Conservation (phyloP, 2,888 invertebrate genomes). For the Formica aserva region DNA sequence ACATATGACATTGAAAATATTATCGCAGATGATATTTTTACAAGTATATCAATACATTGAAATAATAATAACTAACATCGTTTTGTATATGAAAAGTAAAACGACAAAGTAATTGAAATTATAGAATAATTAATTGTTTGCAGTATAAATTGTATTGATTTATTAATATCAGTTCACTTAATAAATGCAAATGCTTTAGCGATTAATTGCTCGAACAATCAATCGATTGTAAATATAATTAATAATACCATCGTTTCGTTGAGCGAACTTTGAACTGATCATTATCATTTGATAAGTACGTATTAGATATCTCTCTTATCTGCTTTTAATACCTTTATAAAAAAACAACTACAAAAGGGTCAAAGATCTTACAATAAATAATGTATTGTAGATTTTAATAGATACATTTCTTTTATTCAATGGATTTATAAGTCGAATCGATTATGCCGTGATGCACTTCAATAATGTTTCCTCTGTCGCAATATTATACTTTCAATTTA, state of each 20-base stretch:
- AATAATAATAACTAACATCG: background rate
- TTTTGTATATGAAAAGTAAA: background rate
- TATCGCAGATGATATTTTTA: background rate
- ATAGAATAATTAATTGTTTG: background rate
- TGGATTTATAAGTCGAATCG: background rate
- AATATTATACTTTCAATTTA: background rate
- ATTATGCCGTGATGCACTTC: background rate
- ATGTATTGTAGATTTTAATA: background rate
- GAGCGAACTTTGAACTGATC: conserved; percentile 12
- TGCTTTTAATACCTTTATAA: background rate
- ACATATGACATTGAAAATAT: background rate
- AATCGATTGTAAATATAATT: background rate
- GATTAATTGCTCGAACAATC: background rate
- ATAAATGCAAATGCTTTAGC: background rate
- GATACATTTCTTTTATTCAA: background rate
- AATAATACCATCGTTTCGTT: background rate
- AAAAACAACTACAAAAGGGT: background rate
- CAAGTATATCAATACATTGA: background rate
- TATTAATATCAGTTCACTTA: background rate
- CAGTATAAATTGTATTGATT: background rate
- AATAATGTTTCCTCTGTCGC: background rate
- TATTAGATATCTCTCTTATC: conserved; percentile 16
- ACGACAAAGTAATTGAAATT: background rate
- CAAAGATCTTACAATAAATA: background rate
- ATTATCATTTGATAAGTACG: conserved; percentile 6